A percentile compares a stretch with the other conserved stretches of the same genome.
Conservation (phyloP, 2,888 invertebrate species). For the Heliconius hortense region DNA sequence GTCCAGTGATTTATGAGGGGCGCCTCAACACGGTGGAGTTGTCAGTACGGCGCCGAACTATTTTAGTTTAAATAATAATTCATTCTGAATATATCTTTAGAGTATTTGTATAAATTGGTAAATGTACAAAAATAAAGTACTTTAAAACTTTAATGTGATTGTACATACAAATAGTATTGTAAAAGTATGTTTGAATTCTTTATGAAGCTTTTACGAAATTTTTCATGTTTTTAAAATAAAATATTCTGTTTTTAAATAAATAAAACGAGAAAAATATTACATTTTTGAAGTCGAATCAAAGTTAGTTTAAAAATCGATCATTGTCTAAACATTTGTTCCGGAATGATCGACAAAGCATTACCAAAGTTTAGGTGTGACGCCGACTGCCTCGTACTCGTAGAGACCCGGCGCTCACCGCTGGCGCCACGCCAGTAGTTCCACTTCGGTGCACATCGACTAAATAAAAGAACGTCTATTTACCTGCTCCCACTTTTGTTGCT, state of each 20-base stretch:
- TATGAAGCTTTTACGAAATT: too few species aligned
- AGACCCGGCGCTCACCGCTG: conserved; percentile 20
- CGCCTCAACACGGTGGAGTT: conserved; percentile 14
- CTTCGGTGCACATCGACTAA: conserved; percentile 17
- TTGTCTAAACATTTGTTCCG: conserved; percentile 9
- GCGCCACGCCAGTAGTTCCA: conserved; percentile 23
- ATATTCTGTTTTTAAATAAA: neutral
- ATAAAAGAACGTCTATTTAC: conserved; percentile 27
- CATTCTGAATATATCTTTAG: neutral
- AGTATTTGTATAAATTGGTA: too few species aligned
- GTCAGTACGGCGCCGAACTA: conserved; percentile 21
- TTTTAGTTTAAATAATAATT: conserved; percentile 21
- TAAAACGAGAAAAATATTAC: neutral
- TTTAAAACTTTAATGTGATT: too few species aligned
- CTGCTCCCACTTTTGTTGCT: conserved; percentile 7
- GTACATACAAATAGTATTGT: too few species aligned
- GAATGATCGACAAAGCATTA: conserved; percentile 5
- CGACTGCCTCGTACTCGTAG: conserved; percentile 3
- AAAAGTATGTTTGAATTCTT: too few species aligned
- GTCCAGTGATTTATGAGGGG: conserved; percentile 22
- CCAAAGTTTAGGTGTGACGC: conserved; percentile 14
- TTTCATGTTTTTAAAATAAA: too few species aligned
- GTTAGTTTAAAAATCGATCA: neutral
- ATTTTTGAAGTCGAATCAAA: neutral
- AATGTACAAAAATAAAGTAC: too few species aligned